phyloP scores from a whole-genome alignment of 1,140 invertebrate species.

The Metaphire vulgaris region DNA sequence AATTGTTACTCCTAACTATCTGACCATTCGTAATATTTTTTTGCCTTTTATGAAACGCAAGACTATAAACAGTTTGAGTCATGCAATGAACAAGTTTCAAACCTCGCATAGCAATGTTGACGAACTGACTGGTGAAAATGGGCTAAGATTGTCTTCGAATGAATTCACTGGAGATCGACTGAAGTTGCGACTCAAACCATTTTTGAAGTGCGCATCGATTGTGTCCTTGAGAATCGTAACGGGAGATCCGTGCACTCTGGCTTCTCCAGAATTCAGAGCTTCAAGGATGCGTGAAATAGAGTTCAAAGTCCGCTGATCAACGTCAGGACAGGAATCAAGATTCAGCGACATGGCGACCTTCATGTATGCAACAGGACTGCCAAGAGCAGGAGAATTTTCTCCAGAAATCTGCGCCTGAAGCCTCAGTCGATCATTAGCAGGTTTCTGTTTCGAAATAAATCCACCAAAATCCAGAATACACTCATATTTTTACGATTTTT shows the following conservation, averaged over 20 bases:
- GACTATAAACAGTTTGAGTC: too few species aligned
- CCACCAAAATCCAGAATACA: too few species aligned
- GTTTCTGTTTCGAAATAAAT: too few species aligned
- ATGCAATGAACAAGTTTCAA: too few species aligned
- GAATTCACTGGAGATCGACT: background rate
- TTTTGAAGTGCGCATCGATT: slow-evolving; percentile 36
- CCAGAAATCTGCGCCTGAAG: background rate
- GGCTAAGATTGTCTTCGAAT: background rate
- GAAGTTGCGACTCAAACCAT: background rate
- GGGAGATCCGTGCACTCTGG: slow-evolving; percentile 38
- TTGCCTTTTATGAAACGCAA: too few species aligned
- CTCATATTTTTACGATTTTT: too few species aligned
- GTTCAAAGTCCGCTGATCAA: background rate
- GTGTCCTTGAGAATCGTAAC: slow-evolving; percentile 48
- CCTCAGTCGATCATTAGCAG: background rate
- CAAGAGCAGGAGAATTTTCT: background rate
- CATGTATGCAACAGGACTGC: too few species aligned
- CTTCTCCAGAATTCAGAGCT: slow-evolving; percentile 33
- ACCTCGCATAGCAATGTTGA: background rate
- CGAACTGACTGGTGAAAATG: background rate
- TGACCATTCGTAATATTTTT: too few species aligned
- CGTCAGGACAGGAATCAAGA: background rate
- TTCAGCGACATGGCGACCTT: background rate
- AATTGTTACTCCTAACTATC: too few species aligned
- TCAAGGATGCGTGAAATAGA: slow-evolving; percentile 35